These are phyloP conservation scores for Odontamblyopus rebecca DNA, from an alignment of 2,797 vertebrate species.

Conservation along the genomic window DNA sequence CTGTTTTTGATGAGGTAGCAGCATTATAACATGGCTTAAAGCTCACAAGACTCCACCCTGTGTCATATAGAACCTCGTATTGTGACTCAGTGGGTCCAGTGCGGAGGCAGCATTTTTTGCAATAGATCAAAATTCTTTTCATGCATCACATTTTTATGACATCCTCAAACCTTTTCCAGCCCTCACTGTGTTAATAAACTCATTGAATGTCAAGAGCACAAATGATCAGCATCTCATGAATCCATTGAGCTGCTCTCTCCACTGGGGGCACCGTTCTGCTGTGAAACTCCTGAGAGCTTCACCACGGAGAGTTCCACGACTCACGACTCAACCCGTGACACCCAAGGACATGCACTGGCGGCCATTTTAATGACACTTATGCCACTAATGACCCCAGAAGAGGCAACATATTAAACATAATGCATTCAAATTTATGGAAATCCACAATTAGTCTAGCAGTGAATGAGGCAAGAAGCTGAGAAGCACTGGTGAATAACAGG, in stretches of 20 bases:
- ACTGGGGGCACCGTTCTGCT: slow-evolving; percentile 18
- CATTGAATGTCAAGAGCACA: slow-evolving; percentile 34
- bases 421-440: slow-evolving; percentile 78
- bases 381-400: slow-evolving; percentile 73
- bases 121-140: no score
- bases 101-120: no score
- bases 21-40: no score
- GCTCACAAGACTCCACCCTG: no score
- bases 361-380: slow-evolving; percentile 72
- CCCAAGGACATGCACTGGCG: slow-evolving; percentile 31
- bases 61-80: no score
- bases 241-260: slow-evolving; percentile 5
- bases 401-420: slow-evolving; percentile 76
- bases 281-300: slow-evolving; percentile 25
- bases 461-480: slow-evolving; percentile 67
- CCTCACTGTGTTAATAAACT: slow-evolving; percentile 30
- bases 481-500: slow-evolving; percentile 54
- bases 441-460: slow-evolving; percentile 73
- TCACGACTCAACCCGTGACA: slow-evolving; percentile 21
- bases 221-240: slow-evolving; percentile 25
- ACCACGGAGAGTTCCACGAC: slow-evolving; percentile 13
- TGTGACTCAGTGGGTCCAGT: no score
- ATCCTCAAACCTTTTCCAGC: slow-evolving; percentile 11
- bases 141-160: background rate
- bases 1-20: no score